A percentile compares a stretch with the other conserved stretches of the same genome.
Conservation (phyloP, 1,140 invertebrate species). For the Calliphora vicina region DNA sequence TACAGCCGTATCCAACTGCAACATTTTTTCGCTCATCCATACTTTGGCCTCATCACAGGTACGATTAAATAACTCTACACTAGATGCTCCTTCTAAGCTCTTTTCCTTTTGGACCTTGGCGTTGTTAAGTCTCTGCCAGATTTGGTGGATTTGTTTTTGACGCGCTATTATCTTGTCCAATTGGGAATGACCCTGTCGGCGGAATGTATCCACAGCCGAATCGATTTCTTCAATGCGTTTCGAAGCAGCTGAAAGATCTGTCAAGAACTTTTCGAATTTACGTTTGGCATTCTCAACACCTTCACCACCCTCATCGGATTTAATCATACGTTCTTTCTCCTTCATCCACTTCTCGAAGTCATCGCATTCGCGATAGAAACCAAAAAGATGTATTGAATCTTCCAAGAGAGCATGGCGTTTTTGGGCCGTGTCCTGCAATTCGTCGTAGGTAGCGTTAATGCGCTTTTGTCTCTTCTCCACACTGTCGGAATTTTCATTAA, state of each 20-base stretch:
- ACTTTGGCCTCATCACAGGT: conserved; percentile 92
- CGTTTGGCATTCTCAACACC: conserved; percentile 93
- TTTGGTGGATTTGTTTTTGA: conserved; percentile 84
- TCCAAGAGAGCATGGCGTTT: conserved; percentile 84
- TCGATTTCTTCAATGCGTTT: conserved; percentile 91
- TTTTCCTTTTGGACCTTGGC: conserved; percentile 91
- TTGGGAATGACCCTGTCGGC: conserved; percentile 85
- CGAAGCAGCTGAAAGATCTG: conserved; percentile 91
- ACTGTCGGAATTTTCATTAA: conserved; percentile 70
- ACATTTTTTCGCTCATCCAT: conserved; percentile 95
- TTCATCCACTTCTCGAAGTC: conserved; percentile 98
- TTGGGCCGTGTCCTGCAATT: conserved; percentile 81
- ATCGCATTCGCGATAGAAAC: conserved; percentile 96
- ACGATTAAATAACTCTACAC: conserved; percentile 92
- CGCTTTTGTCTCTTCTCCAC: conserved; percentile 83
- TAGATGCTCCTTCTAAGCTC: conserved; percentile 88
- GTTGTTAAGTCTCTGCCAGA: conserved; percentile 88
- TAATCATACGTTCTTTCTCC: conserved; percentile 90
- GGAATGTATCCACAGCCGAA: conserved; percentile 85
- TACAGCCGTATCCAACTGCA: conserved; percentile 80
- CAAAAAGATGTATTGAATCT: conserved; percentile 91
- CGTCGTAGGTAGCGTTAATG: conserved; percentile 82
- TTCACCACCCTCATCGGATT: conserved; percentile 80
- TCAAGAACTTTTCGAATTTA: conserved; percentile 97
- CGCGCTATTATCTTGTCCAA: conserved; percentile 83